A percentile compares a stretch with the other conserved stretches of the same genome.
phyloP scores from a whole-genome alignment of 2,113 vertebrate species.

The Scalopus aquaticus region DNA sequence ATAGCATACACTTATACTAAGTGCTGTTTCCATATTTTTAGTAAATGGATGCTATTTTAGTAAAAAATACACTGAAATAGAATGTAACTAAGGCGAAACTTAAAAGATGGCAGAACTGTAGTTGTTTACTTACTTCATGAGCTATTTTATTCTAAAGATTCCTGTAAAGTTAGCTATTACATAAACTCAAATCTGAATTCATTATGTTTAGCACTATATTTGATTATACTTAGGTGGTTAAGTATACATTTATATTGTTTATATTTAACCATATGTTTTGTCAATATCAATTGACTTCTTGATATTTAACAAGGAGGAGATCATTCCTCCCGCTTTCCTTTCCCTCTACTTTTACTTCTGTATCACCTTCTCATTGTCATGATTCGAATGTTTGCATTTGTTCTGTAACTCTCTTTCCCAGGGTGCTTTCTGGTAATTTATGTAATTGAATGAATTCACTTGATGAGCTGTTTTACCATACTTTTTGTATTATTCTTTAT shows the following conservation, averaged over 20 bases:
- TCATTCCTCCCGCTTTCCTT: neutral
- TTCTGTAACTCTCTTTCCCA: neutral
- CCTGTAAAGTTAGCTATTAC: neutral
- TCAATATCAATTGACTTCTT: neutral
- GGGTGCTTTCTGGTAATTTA: neutral
- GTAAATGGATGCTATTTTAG: neutral
- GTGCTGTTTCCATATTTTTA: neutral
- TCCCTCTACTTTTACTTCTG: neutral
- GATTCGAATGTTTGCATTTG: neutral
- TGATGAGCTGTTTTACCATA: neutral
- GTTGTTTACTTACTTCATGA: neutral
- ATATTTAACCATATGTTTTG: neutral
- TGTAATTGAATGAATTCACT: slow-evolving; percentile 10
- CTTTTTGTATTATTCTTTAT: neutral
- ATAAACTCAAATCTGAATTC: neutral
- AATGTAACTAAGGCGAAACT: neutral
- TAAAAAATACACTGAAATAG: neutral
- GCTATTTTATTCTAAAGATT: neutral
- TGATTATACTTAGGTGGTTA: neutral
- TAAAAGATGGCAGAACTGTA: neutral
- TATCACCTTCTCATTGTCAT: neutral
- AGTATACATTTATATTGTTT: neutral
- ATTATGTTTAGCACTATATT: neutral
- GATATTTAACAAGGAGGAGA: neutral
- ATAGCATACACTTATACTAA: too few species aligned